Conservation (phyloP, 2,888 invertebrate genomes). For the Thysanoteuthis rhombus region DNA sequence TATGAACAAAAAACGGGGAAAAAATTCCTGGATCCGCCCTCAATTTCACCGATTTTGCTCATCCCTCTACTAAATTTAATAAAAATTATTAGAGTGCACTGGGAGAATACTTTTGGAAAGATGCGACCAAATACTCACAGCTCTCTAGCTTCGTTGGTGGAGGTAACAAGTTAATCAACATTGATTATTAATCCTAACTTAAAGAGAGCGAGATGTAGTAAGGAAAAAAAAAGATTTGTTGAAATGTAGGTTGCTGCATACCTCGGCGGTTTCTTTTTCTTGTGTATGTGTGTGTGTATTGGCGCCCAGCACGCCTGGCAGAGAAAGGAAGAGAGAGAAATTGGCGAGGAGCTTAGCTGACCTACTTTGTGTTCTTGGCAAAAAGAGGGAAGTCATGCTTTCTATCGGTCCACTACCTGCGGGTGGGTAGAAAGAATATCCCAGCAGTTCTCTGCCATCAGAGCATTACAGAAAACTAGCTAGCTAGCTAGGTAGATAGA, state of each 20-base stretch:
- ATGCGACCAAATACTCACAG: no score
- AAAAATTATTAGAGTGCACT: no score
- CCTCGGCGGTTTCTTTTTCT: neutral
- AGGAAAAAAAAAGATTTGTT: neutral
- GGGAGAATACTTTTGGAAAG: no score
- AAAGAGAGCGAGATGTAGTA: neutral
- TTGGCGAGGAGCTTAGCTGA: neutral
- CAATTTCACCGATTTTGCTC: no score
- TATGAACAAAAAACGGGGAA: no score
- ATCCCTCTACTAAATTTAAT: no score
- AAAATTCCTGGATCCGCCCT: no score
- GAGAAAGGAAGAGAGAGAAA: neutral
- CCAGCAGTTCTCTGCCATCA: neutral
- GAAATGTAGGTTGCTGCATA: constrained; percentile 1
- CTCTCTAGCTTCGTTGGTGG: no score
- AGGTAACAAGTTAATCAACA: neutral
- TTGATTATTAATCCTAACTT: neutral
- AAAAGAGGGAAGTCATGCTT: neutral
- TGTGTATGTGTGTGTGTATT: neutral
- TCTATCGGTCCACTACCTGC: neutral
- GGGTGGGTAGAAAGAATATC: neutral
- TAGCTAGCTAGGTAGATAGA: neutral
- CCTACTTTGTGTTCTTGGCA: neutral
- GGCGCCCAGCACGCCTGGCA: neutral
- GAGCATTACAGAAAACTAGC: neutral